Base-by-base conservation (phyloP, 2,113 vertebrate genomes). In the Promerops cafer region DNA sequence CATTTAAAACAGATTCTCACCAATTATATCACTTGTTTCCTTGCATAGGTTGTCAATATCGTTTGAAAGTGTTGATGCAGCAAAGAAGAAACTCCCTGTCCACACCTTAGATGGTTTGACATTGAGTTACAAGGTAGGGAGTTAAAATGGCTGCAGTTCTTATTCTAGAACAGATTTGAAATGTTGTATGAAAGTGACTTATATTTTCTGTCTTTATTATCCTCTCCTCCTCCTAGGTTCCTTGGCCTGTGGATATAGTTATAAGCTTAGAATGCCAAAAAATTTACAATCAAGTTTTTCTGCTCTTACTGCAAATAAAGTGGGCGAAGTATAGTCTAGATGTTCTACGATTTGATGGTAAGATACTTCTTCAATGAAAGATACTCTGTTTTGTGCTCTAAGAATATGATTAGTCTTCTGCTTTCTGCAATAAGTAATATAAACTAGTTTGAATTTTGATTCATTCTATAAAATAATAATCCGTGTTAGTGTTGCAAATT, bases 181-280 rank as follows among this genome's bases (percentile, higher is more conserved):
- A 24, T 57, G 54, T 33, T 96, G 9, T 65, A 14, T 89, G 61
- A 9, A 66, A 53, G 8, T 47, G 54, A 88, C 44, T 81, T 93
- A 35, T 1, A 7, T 60, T 66, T 87, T 70, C 47, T 77, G 0
- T 89, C 10, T 83, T 90, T 28, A 53, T 54, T 83, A 39, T 83
- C 9, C 28, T 61, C 35, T 91, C 40, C 37, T 90, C 77, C 82
- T 44, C 40, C 9, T 93, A 99, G 99, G 99, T 99, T 75, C 99
- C 99, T n/a, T 99, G 99, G 99, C 99, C 99, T 53, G 99, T 99
- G 37, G 99, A 99, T 95, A 99, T 99, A 71, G 99, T 99, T 87
- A 99, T 99, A 98, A 99, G 99, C 97, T 98, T 98, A 16, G 99
- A 99, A 96, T 99, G 99, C 95, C 99, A 99, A 97, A 99, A 99